phyloP scores from a whole-genome alignment of 2,797 vertebrate species.

The Rhinella marina region DNA sequence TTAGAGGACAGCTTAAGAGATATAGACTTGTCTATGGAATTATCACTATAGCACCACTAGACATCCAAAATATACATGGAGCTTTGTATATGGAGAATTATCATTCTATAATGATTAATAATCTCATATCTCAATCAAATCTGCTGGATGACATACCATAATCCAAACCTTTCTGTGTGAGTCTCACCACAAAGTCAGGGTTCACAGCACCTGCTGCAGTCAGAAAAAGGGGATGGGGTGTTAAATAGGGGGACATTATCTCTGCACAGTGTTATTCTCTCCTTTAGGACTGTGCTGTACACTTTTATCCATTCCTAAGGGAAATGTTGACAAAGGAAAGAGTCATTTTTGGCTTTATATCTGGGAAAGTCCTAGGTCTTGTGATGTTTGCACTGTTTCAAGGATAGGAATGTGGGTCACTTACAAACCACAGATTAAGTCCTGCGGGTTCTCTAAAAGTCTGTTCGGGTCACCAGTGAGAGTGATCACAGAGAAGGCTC shows the following conservation, averaged over 20 bases:
- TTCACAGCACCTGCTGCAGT: constrained; percentile 52
- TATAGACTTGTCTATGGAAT: not conserved
- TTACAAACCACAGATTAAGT: not conserved
- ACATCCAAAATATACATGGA: too few species aligned
- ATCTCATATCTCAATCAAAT: not conserved
- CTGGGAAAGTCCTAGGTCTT: not conserved
- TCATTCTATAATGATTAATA: too few species aligned
- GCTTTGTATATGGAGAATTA: too few species aligned
- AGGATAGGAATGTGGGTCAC: not conserved
- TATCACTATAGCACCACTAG: too few species aligned
- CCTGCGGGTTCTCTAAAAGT: too few species aligned
- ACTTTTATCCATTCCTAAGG: not conserved
- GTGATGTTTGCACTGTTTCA: not conserved
- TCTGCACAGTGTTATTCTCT: not conserved
- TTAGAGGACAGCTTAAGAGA: too few species aligned
- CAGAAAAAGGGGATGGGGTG: not conserved
- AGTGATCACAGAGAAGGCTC: too few species aligned
- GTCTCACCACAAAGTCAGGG: constrained; percentile 70
- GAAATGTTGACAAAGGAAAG: not conserved
- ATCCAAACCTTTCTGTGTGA: constrained; percentile 73
- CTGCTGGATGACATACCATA: constrained; percentile 69
- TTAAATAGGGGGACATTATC: not conserved
- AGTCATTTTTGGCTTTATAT: not conserved
- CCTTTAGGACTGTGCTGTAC: constrained; percentile 48
- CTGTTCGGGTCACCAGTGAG: too few species aligned